Evolutionary conservation across 2,888 invertebrate species (phyloP).

Genomic region (Steinernema scapterisci): DNA sequence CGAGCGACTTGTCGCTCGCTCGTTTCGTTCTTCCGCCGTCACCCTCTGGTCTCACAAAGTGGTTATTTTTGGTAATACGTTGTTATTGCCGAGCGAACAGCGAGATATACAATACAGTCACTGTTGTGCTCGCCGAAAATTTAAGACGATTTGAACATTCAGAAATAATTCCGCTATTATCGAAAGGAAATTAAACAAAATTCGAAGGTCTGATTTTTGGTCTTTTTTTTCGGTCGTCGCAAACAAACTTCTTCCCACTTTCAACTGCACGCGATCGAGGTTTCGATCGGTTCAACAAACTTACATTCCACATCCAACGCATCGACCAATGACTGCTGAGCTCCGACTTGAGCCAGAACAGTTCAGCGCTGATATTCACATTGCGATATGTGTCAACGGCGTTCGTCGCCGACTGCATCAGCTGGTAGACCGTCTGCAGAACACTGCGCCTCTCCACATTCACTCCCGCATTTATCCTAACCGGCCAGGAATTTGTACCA

Average conservation of each 20-base stretch:
- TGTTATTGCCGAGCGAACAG: slow-evolving; percentile 6
- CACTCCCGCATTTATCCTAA: slow-evolving; percentile 32
- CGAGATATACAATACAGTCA: neutral
- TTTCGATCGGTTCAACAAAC: neutral
- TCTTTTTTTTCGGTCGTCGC: too few species aligned
- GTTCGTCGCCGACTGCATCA: slow-evolving; percentile 36
- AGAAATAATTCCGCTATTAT: neutral
- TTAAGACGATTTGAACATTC: too few species aligned
- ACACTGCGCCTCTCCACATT: slow-evolving; percentile 39
- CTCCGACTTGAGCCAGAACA: slow-evolving; percentile 59
- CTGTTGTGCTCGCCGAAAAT: slow-evolving; percentile 7
- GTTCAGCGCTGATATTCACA: slow-evolving; percentile 54
- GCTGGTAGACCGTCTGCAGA: slow-evolving; percentile 37
- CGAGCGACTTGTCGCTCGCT: slow-evolving; percentile 27
- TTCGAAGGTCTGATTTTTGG: too few species aligned
- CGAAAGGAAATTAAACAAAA: too few species aligned
- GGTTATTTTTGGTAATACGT: slow-evolving; percentile 30
- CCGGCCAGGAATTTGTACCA: slow-evolving; percentile 37
- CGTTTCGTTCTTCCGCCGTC: neutral
- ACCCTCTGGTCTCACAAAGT: slow-evolving; percentile 24
- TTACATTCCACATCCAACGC: slow-evolving; percentile 56
- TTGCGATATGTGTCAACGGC: slow-evolving; percentile 39
- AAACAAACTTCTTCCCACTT: too few species aligned
- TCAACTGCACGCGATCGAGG: too few species aligned
- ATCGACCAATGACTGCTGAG: slow-evolving; percentile 54